Percentiles rank a stretch among this genome's conserved stretches.
phyloP scores from a whole-genome alignment of 2,113 vertebrate genomes.

The Salminus brasiliensis region DNA sequence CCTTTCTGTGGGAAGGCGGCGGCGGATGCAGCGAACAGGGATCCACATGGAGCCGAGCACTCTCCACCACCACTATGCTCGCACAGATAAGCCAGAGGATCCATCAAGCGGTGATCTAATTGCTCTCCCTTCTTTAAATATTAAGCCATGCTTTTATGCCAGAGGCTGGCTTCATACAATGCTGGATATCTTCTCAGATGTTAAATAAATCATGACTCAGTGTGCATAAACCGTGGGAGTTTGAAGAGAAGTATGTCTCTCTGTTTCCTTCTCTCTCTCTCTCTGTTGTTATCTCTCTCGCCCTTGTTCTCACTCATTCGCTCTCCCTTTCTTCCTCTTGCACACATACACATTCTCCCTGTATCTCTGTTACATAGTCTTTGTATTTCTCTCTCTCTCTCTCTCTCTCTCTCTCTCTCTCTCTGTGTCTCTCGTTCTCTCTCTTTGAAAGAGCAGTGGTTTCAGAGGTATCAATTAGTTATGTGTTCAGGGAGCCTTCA shows the following conservation, averaged over 20 bases:
- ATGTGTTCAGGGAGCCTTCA: constrained; percentile 52
- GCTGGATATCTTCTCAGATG: constrained; percentile 54
- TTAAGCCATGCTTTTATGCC: constrained; percentile 37
- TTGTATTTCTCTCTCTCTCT: neutral
- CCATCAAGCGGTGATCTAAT: constrained; percentile 61
- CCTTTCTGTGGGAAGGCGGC: constrained; percentile 38
- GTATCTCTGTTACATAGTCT: no score
- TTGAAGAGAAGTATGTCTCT: neutral
- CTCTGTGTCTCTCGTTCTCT: neutral
- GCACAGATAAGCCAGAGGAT: constrained; percentile 55
- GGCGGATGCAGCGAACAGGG: neutral
- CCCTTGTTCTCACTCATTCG: constrained; percentile 20
- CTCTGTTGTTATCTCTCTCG: neutral
- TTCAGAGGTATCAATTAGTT: constrained; percentile 62
- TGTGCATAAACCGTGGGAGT: constrained; percentile 45
- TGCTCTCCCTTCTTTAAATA: constrained; percentile 55
- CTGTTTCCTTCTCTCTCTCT: neutral
- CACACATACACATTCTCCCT: no score
- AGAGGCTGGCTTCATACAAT: constrained; percentile 48
- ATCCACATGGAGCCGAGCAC: constrained; percentile 22
- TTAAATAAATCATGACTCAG: constrained; percentile 63
- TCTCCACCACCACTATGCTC: constrained; percentile 45
- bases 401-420: neutral
- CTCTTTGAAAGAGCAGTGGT: constrained; percentile 36
- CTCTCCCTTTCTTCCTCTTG: neutral